Evolutionary conservation across 2,888 invertebrate genomes (phyloP).

Genomic region (Oscheius sp.): DNA sequence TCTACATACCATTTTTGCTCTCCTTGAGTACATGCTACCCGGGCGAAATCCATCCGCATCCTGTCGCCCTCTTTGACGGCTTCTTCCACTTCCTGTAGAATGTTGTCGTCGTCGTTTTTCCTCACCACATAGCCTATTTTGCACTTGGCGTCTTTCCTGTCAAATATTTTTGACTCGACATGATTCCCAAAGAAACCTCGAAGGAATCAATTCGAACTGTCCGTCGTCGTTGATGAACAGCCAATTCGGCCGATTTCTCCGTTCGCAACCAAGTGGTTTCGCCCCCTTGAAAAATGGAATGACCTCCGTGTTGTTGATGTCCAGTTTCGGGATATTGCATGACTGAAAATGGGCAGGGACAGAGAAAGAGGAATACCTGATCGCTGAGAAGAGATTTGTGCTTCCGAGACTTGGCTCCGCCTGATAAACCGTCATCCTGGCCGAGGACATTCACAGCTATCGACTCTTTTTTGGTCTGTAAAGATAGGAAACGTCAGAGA

Average conservation of each 20-base stretch:
- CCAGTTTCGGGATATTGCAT: conserved; percentile 68
- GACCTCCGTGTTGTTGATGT: conserved; percentile 65
- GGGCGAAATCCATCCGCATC: conserved; percentile 31
- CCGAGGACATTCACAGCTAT: background rate
- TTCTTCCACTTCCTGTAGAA: background rate
- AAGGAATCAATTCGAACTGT: conserved; percentile 51
- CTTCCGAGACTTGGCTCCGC: background rate
- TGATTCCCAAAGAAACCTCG: conserved; percentile 28
- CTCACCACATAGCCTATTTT: conserved; percentile 44
- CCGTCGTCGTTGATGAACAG: conserved; percentile 60
- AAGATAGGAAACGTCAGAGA: background rate
- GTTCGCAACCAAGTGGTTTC: conserved; percentile 56
- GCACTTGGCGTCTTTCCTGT: conserved; percentile 46
- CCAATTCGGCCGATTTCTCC: conserved; percentile 59
- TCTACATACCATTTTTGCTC: conserved; percentile 6
- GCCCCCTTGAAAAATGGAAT: conserved; percentile 59
- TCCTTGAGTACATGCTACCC: background rate
- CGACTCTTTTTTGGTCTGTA: background rate
- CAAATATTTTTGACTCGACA: background rate
- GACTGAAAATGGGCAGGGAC: conserved; percentile 28
- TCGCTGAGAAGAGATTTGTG: conserved; percentile 15
- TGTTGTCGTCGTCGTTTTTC: conserved; percentile 47
- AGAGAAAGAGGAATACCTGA: background rate
- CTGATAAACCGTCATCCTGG: conserved; percentile 1
- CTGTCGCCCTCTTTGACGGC: conserved; percentile 3